Percentiles rank a stretch among this genome's conserved stretches.
These are phyloP conservation scores for Drosophila monieri DNA, from an alignment of 2,888 invertebrate genomes.

Conservation along the genomic window DNA sequence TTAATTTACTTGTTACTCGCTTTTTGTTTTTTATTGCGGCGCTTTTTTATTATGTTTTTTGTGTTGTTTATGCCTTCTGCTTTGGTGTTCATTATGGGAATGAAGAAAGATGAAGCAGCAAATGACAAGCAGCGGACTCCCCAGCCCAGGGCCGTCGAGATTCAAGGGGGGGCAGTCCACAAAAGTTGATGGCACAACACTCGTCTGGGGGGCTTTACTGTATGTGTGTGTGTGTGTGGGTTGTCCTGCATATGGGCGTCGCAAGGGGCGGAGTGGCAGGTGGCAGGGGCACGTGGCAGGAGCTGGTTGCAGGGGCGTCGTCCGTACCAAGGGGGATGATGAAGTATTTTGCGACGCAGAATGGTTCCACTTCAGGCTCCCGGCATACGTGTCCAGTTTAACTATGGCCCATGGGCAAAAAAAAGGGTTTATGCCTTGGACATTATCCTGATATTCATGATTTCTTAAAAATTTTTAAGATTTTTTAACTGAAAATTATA, in stretches of 20 bases:
- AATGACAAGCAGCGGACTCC: conserved; percentile 30
- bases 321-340: conserved; percentile 11
- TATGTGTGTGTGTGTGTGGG: too few species aligned
- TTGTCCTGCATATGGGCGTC: too few species aligned
- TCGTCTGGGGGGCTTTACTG: neutral
- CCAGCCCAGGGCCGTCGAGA: conserved; percentile 2
- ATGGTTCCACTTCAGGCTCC: conserved; percentile 27
- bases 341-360: conserved; percentile 46
- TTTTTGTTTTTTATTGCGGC: neutral
- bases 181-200: conserved; percentile 2
- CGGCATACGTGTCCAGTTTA: conserved; percentile 18
- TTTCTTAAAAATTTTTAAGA: neutral
- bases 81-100: conserved; percentile 46
- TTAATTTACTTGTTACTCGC: conserved; percentile 31
- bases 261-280: neutral
- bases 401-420: neutral
- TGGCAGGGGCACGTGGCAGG: neutral
- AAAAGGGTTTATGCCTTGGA: conserved; percentile 18
- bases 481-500: neutral
- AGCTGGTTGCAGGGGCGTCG: neutral
- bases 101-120: conserved; percentile 63
- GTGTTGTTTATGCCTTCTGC: conserved; percentile 14
- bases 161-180: conserved; percentile 1
- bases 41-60: neutral
- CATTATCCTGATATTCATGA: neutral